Conservation (phyloP, 2,888 invertebrate genomes). For the Archips xylosteana region DNA sequence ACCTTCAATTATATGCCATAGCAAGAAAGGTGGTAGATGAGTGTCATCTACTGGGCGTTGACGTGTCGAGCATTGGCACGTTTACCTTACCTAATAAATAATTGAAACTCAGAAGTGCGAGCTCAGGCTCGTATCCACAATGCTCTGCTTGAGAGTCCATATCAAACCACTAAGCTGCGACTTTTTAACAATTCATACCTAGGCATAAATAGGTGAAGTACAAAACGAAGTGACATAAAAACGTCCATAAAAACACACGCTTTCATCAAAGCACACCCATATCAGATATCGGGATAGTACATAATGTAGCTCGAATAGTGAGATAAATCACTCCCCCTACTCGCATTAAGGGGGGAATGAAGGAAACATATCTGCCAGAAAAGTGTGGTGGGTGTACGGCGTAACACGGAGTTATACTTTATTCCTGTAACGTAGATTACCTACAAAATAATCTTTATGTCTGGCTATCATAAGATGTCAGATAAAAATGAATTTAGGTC, state of each 20-base stretch:
- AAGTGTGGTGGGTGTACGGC: constrained; percentile 20
- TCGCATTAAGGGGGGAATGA: constrained; percentile 33
- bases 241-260: constrained; percentile 8
- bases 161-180: too few species aligned
- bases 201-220: neutral
- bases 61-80: too few species aligned
- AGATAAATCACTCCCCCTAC: constrained; percentile 40
- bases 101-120: too few species aligned
- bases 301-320: constrained; percentile 32
- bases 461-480: constrained; percentile 31
- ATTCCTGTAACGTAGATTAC: constrained; percentile 32
- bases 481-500: constrained; percentile 22
- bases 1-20: too few species aligned
- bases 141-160: too few species aligned
- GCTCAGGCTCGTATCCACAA: too few species aligned
- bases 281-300: constrained; percentile 16
- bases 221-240: neutral
- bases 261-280: constrained; percentile 9
- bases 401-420: constrained; percentile 31
- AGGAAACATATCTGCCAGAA: constrained; percentile 36
- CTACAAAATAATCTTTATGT: constrained; percentile 39
- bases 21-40: too few species aligned
- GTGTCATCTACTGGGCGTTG: too few species aligned
- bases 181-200: neutral
- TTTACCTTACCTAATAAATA: too few species aligned